Evolutionary conservation across 2,888 invertebrate genomes (phyloP), one percentile per base, ranked within the genome.

Genomic region (Chaitophorus viminalis): DNA sequence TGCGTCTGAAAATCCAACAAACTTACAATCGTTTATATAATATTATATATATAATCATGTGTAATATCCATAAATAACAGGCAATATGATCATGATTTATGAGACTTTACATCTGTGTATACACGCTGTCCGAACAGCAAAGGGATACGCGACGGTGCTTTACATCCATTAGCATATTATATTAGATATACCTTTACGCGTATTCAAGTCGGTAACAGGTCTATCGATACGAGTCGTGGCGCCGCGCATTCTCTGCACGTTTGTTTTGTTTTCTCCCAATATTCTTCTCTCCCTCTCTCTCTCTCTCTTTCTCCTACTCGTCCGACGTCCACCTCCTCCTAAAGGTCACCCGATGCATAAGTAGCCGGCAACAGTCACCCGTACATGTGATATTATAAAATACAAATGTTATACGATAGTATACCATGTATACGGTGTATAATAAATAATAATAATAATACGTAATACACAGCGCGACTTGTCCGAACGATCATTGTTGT

Each of bases 401-500:
- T 21, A 36, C 74, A 18, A 31, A 33, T 46, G 46, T 11, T 46
- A 14, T 46, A 46, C 46, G 46, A 46, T 46, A 46, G 6, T 9
- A 9, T 17, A 33, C 11, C 18, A 31, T 11, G 33, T 25, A 68
- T 21, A 33, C 36, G 74, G 46, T 5, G 36, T 21, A 33, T 68
- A 29, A 29, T n/a, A 25, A n/a, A n/a, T n/a, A n/a, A n/a, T n/a
- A n/a, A n/a, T 29, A 33, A 83, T 29, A 65, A 1, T 29, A 39
- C 29, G 46, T 54, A 52, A 17, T 29, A 54, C 46, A 75, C 9
- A 60, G 14, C 36, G 52, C 21, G 75, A 21, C 46, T 54, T 46
- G 39, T 39, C 36, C 36, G 18, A n/a, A 14, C 39, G 65, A 84
- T 76, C 76, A 84, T 84, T 84, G 76, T 84, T 84, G 76, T 76